phyloP scores from a whole-genome alignment of 2,113 vertebrate genomes.

The Myrmecophaga tridactyla region DNA sequence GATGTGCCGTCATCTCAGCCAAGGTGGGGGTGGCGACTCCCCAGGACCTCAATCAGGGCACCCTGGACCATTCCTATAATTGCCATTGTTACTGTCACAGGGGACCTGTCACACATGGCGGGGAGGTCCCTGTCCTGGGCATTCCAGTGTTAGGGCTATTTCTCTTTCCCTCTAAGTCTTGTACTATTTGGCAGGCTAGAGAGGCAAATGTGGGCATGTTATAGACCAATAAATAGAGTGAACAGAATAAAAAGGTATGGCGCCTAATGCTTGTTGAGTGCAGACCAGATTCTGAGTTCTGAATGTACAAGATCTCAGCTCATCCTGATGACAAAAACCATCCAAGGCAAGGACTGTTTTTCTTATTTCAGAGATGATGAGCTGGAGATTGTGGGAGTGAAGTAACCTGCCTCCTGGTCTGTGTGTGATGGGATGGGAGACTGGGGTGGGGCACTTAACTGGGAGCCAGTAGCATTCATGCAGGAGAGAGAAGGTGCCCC shows the following conservation, averaged over 20 bases:
- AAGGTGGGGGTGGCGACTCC: background rate
- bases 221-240: background rate
- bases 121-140: no score
- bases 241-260: background rate
- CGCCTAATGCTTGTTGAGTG: no score
- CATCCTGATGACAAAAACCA: background rate
- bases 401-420: background rate
- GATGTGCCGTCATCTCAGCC: background rate
- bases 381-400: rapidly evolving
- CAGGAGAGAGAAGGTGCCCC: no score
- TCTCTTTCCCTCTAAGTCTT: background rate
- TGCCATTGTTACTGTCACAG: rapidly evolving
- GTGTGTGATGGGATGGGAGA: background rate
- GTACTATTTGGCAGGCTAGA: background rate
- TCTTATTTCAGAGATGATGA: background rate
- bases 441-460: background rate
- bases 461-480: no score
- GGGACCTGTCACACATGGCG: rapidly evolving
- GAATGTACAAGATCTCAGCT: no score
- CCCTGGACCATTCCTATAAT: background rate
- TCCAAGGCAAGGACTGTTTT: background rate
- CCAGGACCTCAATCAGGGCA: rapidly evolving
- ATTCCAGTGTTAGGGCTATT: background rate
- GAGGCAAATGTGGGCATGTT: background rate
- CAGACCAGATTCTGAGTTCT: no score